These are phyloP conservation scores for Therioaphis trifolii DNA, from an alignment of 2,888 invertebrate species.

Conservation along the genomic window DNA sequence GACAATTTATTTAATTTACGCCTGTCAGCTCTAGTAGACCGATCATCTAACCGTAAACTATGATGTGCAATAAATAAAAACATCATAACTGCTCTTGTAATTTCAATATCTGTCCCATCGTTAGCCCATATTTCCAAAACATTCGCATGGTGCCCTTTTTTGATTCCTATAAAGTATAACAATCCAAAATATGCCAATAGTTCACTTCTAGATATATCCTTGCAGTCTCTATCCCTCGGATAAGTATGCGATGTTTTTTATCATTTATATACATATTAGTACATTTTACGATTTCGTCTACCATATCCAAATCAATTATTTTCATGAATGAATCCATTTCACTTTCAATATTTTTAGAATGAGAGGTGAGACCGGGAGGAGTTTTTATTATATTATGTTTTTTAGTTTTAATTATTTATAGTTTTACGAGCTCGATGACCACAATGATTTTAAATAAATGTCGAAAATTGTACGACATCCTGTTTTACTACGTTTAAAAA, in stretches of 20 bases:
- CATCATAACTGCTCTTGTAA: slow-evolving; percentile 9
- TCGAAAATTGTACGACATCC: too few relatives aligned
- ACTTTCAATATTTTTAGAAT: slow-evolving; percentile 19
- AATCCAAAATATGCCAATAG: too few relatives aligned
- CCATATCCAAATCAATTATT: slow-evolving; percentile 20
- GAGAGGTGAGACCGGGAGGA: background rate
- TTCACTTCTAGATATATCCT: too few relatives aligned
- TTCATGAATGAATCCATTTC: slow-evolving; percentile 7
- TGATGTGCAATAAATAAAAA: slow-evolving; percentile 32
- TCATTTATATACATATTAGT: slow-evolving; percentile 24
- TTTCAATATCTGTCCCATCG: slow-evolving; percentile 10
- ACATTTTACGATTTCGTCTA: slow-evolving; percentile 7
- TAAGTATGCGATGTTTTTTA: background rate
- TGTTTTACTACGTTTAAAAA: too few relatives aligned
- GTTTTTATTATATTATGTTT: slow-evolving; percentile 8
- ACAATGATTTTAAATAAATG: too few relatives aligned
- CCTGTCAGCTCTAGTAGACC: background rate
- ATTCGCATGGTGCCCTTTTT: slow-evolving; percentile 17
- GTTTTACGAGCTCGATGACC: too few relatives aligned
- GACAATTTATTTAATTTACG: slow-evolving; percentile 55
- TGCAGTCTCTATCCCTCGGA: too few relatives aligned
- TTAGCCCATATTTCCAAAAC: slow-evolving; percentile 15
- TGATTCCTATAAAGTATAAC: background rate
- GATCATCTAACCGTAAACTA: slow-evolving; percentile 37
- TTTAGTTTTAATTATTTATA: too few relatives aligned